Base-by-base conservation (phyloP, 2,888 invertebrate genomes). In the Hyalella azteca region DNA sequence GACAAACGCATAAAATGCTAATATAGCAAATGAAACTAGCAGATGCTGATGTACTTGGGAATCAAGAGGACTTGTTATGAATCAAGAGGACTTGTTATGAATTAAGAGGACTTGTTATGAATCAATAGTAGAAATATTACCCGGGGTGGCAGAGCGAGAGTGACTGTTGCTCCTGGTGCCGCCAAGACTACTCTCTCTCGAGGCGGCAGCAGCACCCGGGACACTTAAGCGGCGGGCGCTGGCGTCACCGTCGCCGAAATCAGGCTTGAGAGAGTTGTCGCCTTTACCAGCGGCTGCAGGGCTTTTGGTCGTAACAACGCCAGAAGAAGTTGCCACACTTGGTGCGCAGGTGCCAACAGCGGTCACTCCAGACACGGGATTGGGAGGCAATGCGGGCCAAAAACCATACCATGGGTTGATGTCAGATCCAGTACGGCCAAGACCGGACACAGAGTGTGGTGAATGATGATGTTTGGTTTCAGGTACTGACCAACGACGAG, bases 401-500 rank as follows among this genome's bases (percentile, higher is more conserved):
- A 36, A 66, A 36, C 66, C 66, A 36, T 36, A 66, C 75, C 75
- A 75, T 13, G 75, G 22, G 45, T n/a, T 75, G 22, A 45, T 45
- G n/a, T 66, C 66, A 36, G 4, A 66, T 32, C 66, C 66, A 22
- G 36, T 5, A 13, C 19, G 36, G 19, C 29, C 36, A 7, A 32
- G 29, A 45, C 45, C 22, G 3, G 41, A 45, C 41, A 22, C 15
- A n/a, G 75, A 75, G 75, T 45, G 22, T 5, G 40, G 75, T 0
- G 45, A n/a, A 40, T 26, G 41, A 19, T 41, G 75, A 26, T 75
- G 41, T 26, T 75, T 75, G 15, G 75, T 41, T 75, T 75, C 75
- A 29, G 75, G 75, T 22, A 75, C 75, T n/a, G 75, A 75, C 75
- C 75, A 75, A 29, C 75, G 40, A 15, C 75, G 75, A 41, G 75